A percentile compares a stretch with the other conserved stretches of the same genome.
These are phyloP conservation scores for Atherix ibis DNA, from an alignment of 2,888 invertebrate genomes.

Conservation along the genomic window DNA sequence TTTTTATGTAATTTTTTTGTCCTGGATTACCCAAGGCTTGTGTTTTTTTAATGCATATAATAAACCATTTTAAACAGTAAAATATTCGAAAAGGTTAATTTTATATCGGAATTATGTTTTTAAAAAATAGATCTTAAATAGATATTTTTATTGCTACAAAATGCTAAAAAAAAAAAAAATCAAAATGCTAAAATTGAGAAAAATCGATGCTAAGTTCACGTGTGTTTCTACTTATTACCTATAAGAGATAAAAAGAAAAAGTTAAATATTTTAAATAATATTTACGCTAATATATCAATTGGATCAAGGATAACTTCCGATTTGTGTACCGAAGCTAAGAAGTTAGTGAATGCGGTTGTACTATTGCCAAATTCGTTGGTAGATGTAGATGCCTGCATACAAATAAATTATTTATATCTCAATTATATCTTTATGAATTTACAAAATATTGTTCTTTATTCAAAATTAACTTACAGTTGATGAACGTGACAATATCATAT, in stretches of 20 bases:
- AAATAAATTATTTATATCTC: neutral
- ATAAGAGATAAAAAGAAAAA: neutral
- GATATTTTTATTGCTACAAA: too few relatives aligned
- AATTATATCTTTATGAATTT: neutral
- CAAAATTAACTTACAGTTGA: constrained; percentile 1
- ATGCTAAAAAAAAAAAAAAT: neutral
- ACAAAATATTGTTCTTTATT: neutral
- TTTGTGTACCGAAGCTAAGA: constrained; percentile 30
- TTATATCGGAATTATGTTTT: too few relatives aligned
- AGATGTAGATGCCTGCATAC: constrained; percentile 6
- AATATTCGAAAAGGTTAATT: too few relatives aligned
- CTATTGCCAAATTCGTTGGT: constrained; percentile 22
- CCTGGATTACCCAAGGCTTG: too few relatives aligned
- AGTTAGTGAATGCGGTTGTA: constrained; percentile 32
- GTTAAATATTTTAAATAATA: constrained; percentile 6
- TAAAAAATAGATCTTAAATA: too few relatives aligned
- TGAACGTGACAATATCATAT: too few relatives aligned
- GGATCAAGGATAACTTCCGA: constrained; percentile 34
- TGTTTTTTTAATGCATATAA: too few relatives aligned
- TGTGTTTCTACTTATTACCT: too few relatives aligned
- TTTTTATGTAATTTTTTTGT: too few relatives aligned
- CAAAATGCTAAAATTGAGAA: too few relatives aligned
- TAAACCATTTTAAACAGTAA: too few relatives aligned
- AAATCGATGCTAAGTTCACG: too few relatives aligned
- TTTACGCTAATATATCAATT: constrained; percentile 38